Evolutionary conservation across 2,113 vertebrate genomes (phyloP).

Genomic region (Nothocercus julius): DNA sequence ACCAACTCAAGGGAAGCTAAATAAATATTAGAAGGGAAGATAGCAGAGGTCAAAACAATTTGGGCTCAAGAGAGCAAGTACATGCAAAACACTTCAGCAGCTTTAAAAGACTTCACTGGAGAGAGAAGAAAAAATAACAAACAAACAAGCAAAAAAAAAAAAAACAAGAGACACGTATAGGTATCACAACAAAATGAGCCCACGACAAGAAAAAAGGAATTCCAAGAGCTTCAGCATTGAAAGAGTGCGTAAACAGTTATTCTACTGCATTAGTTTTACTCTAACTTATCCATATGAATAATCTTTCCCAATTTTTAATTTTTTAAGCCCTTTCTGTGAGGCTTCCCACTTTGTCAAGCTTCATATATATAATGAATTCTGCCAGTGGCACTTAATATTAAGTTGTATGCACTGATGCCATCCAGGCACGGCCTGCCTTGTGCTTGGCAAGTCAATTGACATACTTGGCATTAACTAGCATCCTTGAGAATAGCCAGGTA

Average conservation of each 20-base stretch:
- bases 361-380: neutral
- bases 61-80: neutral
- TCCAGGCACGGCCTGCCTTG: neutral
- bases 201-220: neutral
- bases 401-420: neutral
- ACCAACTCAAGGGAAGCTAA: neutral
- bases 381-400: neutral
- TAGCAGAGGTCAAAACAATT: neutral
- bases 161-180: neutral
- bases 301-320: too few species aligned
- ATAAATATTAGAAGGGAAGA: neutral
- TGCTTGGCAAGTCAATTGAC: neutral
- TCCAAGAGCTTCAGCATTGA: neutral
- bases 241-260: neutral
- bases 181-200: neutral
- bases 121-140: neutral
- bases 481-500: neutral
- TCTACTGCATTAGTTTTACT: neutral
- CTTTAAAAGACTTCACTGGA: neutral
- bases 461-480: neutral
- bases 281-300: too few species aligned
- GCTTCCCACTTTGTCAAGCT: neutral
- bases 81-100: neutral
- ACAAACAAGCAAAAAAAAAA: too few species aligned
- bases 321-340: too few species aligned